Percentiles rank a stretch among this genome's conserved stretches.
Conservation (phyloP, 2,113 vertebrate species). For the Tretioscincus oriximinensis region DNA sequence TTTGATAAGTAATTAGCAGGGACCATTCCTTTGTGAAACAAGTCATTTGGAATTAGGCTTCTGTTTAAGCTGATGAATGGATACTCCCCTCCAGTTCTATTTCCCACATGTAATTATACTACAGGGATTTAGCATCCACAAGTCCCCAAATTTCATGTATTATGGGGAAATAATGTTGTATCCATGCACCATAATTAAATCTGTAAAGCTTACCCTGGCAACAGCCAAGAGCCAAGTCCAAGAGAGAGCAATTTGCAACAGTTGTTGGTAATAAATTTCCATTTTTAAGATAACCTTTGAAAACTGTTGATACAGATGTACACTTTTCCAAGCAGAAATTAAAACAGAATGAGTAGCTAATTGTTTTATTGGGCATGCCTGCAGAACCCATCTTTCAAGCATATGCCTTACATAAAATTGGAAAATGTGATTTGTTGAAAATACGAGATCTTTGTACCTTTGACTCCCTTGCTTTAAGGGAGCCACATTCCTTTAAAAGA, state of each 20-base stretch:
- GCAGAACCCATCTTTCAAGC: not conserved
- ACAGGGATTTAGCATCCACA: no score
- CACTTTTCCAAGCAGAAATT: not conserved
- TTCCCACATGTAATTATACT: no score
- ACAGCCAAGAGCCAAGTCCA: not conserved
- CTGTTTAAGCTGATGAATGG: no score
- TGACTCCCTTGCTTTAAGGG: not conserved
- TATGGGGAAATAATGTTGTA: not conserved
- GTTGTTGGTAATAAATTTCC: not conserved
- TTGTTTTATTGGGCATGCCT: not conserved
- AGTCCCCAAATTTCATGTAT: not conserved
- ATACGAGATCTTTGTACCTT: not conserved
- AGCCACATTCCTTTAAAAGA: not conserved
- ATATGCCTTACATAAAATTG: not conserved
- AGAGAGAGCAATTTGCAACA: not conserved
- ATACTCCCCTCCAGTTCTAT: no score
- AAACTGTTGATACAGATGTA: not conserved
- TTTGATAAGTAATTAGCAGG: no score
- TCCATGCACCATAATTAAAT: not conserved
- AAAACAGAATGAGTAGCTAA: not conserved
- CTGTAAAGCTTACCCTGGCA: not conserved
- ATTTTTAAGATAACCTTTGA: slow-evolving; percentile 10
- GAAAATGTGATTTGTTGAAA: not conserved
- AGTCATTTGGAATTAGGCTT: no score
- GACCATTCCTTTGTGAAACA: no score